Conservation (phyloP, 2,113 vertebrate genomes). For the Oreocharis arfaki region DNA sequence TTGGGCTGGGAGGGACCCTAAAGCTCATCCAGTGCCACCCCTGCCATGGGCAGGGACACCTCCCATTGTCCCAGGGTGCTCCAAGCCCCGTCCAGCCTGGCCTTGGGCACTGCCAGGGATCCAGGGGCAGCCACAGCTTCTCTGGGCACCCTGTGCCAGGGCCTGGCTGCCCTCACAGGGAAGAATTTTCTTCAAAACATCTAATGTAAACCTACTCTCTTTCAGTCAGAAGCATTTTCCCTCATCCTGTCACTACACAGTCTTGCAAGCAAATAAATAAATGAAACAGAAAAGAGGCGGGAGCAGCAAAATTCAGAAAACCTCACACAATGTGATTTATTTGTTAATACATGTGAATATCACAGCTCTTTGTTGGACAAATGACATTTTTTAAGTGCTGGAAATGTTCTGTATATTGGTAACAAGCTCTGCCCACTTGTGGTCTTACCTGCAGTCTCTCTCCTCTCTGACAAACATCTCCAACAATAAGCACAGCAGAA, state of each 20-base stretch:
- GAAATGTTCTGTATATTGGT: background rate
- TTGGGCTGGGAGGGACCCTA: background rate
- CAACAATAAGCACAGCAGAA: background rate
- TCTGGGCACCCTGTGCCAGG: background rate
- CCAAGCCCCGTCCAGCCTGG: accelerated
- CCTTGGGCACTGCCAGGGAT: background rate
- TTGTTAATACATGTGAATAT: background rate
- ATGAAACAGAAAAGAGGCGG: background rate
- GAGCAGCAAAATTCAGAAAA: background rate
- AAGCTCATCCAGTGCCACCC: accelerated
- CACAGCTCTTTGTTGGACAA: background rate
- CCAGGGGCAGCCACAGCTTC: background rate
- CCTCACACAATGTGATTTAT: background rate
- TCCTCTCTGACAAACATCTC: background rate
- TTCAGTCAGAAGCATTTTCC: background rate
- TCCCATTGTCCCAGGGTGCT: accelerated
- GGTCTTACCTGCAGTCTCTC: background rate
- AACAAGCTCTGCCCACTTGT: background rate
- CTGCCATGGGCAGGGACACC: background rate
- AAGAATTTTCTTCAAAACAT: too few relatives aligned
- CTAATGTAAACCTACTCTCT: accelerated
- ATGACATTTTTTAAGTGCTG: background rate
- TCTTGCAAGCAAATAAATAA: background rate
- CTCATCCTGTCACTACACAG: too few relatives aligned
- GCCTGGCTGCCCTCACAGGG: accelerated